Evolutionary conservation across 2,797 vertebrate genomes (phyloP).

Genomic region (Hoplostethus mediterraneus): DNA sequence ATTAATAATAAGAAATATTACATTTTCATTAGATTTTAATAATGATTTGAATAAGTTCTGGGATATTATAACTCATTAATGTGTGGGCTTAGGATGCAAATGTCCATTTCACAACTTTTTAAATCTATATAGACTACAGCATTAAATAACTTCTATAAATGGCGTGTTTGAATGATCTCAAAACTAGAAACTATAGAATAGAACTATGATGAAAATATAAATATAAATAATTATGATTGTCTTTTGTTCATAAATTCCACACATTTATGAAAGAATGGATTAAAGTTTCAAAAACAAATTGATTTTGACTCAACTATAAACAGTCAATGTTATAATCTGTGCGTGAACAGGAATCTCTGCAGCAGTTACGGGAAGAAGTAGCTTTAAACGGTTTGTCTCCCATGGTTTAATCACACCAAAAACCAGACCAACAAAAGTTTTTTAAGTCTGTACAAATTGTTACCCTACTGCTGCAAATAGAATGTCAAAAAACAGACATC

Average conservation of each 20-base stretch:
- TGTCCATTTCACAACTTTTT: constrained; percentile 55
- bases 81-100: constrained; percentile 3
- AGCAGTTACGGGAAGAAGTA: constrained; percentile 82
- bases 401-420: constrained; percentile 60
- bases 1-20: not conserved
- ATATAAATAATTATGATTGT: constrained; percentile 86
- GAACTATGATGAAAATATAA: constrained; percentile 81
- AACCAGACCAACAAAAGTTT: constrained; percentile 72
- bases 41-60: constrained; percentile 1
- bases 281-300: constrained; percentile 46
- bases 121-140: constrained; percentile 44
- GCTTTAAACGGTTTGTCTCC: constrained; percentile 84
- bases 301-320: constrained; percentile 61
- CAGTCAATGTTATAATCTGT: constrained; percentile 54
- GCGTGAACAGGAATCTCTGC: constrained; percentile 67
- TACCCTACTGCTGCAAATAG: constrained; percentile 74
- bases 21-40: constrained; percentile 22
- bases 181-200: constrained; percentile 70
- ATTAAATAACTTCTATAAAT: constrained; percentile 75
- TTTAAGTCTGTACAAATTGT: constrained; percentile 82
- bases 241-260: constrained; percentile 73
- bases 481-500: constrained; percentile 80
- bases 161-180: constrained; percentile 67
- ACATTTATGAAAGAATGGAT: constrained; percentile 61
- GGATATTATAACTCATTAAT: constrained; percentile 38